phyloP scores from a whole-genome alignment of 2,797 vertebrate species.

The Lepidocolaptes lacrymiger region DNA sequence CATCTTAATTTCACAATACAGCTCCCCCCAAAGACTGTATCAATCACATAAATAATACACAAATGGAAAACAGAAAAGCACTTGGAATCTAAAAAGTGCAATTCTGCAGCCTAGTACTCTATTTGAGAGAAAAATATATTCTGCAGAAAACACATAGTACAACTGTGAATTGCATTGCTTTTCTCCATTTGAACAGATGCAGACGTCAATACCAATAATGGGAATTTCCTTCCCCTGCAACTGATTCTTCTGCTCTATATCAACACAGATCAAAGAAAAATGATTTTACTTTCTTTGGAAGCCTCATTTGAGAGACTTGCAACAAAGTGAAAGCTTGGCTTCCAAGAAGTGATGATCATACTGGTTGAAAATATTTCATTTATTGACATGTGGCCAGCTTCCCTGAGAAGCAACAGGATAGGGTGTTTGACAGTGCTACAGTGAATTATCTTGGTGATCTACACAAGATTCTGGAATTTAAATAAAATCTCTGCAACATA shows the following conservation, averaged over 20 bases:
- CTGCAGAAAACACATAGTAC: background rate
- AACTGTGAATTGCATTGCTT: background rate
- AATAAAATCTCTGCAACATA: background rate
- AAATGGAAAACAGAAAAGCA: background rate
- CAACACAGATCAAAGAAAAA: background rate
- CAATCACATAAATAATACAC: accelerated
- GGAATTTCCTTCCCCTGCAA: background rate
- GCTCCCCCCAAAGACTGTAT: background rate
- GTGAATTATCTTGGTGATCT: background rate
- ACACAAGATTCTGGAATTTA: background rate
- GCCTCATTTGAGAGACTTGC: background rate
- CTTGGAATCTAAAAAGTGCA: background rate
- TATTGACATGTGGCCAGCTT: background rate
- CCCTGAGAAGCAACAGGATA: background rate
- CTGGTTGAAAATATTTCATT: slow-evolving; percentile 5
- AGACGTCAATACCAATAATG: background rate
- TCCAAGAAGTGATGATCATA: background rate
- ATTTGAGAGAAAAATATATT: background rate
- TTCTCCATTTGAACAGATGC: background rate
- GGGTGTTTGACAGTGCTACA: background rate
- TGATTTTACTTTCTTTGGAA: slow-evolving; percentile 9
- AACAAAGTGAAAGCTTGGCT: slow-evolving; percentile 3
- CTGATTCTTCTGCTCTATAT: background rate
- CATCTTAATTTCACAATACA: background rate
- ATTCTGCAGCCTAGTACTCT: background rate